Conservation (phyloP, 2,113 vertebrate species). For the Theristicus caerulescens region DNA sequence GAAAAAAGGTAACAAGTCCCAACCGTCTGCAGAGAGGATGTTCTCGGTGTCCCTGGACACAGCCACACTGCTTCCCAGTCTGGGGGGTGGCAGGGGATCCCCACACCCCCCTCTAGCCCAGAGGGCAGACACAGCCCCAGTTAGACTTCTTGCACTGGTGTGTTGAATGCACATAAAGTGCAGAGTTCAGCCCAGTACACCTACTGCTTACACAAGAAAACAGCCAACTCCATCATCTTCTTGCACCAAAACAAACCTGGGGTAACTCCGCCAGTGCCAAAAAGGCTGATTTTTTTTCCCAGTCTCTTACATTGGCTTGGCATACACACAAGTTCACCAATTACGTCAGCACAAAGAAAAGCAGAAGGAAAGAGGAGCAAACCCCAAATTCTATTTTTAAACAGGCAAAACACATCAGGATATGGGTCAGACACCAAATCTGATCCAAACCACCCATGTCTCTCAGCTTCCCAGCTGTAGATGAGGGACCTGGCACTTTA, state of each 20-base stretch:
- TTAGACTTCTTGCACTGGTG: too few relatives aligned
- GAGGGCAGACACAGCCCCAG: too few relatives aligned
- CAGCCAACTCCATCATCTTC: neutral
- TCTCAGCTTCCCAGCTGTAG: neutral
- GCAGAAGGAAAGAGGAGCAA: neutral
- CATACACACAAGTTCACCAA: neutral
- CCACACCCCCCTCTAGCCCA: rapidly evolving
- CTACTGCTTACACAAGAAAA: neutral
- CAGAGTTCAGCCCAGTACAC: rapidly evolving
- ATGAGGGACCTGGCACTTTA: neutral
- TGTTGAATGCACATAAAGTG: rapidly evolving
- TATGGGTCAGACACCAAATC: neutral
- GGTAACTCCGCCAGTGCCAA: neutral
- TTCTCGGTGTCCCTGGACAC: neutral
- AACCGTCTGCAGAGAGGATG: neutral
- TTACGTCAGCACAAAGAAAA: neutral
- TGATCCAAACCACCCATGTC: neutral
- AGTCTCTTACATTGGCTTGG: neutral
- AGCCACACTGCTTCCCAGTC: neutral
- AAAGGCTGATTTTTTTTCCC: neutral
- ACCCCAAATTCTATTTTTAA: neutral
- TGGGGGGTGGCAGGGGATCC: neutral
- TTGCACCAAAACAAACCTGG: neutral
- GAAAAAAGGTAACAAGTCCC: neutral
- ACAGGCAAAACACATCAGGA: neutral